Evolutionary conservation across 2,888 invertebrate genomes (phyloP).

Genomic region (Lycophotia porphyrea): DNA sequence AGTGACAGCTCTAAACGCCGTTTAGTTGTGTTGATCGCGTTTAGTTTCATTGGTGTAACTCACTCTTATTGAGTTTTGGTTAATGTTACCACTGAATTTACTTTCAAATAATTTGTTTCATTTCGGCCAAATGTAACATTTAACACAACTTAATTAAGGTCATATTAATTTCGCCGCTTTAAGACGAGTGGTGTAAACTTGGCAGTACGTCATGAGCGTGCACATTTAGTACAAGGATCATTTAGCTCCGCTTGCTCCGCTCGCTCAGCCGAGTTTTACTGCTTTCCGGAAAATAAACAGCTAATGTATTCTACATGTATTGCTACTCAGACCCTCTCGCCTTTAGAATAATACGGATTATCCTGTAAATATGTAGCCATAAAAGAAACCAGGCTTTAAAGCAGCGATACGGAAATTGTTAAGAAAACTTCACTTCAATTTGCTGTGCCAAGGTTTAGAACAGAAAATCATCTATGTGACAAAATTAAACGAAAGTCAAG

Average conservation of each 20-base stretch:
- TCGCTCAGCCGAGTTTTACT: conserved; percentile 51
- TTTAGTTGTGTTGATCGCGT: not conserved
- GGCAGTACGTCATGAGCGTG: conserved; percentile 41
- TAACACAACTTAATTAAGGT: conserved; percentile 7
- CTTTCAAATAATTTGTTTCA: not conserved
- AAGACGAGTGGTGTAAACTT: conserved; percentile 22
- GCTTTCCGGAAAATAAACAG: conserved; percentile 60
- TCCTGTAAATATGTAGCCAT: conserved; percentile 23
- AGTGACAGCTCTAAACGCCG: not conserved
- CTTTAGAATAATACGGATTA: conserved; percentile 22
- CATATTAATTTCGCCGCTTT: conserved; percentile 27
- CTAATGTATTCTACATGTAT: conserved; percentile 54
- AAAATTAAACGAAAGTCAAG: not conserved
- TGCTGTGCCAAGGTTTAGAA: not conserved
- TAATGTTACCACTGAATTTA: not conserved
- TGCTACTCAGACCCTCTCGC: conserved; percentile 22
- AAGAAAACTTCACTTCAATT: not conserved
- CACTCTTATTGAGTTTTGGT: not conserved
- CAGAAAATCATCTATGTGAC: not conserved
- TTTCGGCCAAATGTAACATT: not conserved
- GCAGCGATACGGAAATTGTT: not conserved
- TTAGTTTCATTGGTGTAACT: not conserved
- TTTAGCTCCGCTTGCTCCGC: conserved; percentile 48
- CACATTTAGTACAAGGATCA: conserved; percentile 57
- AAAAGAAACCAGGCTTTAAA: not conserved